Base-by-base conservation (phyloP, 2,797 vertebrate genomes). In the Sebastes minor region DNA sequence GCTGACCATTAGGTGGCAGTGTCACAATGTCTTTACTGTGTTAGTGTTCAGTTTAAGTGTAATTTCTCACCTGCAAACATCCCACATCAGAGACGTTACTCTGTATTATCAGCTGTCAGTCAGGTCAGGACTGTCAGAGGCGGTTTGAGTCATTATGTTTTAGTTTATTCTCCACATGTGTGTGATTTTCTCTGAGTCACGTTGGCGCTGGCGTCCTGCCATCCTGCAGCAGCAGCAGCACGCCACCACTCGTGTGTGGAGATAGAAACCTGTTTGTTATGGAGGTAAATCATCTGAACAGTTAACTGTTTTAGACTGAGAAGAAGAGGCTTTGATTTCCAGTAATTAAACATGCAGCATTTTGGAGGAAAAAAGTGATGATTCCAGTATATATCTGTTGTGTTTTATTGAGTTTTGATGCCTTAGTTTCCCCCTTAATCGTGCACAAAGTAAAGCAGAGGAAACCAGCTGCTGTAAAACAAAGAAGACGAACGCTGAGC, bases 1-100 rank as follows among this genome's bases (percentile, higher is more conserved):
- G 2, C 1, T 49, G 71, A 16, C 59, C 89, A 60, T 38, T 16
- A 75, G 75, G 75, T 8, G 82, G 52, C 52, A 53, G 52, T 22
- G 20, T 11, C 25, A 13, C 23, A 13, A 4, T 4, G 12, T 70
- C 16, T 23, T 49, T 18, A 23, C 22, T 33, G 18, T 30, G 28
- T 3, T 1, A 5, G 0, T 22, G 1, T 59, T 38, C 8, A 4
- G 8, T 42, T 52, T 20, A 9, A 28, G 20, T 22, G 65, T n/a
- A 3, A 23, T 2, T 1, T 5, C n/a, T 69, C 57, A 46, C 32
- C 22, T 69, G 11, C 28, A 13, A 7, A 42, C 22, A 12, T 1
- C 5, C 5, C 25, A 11, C 57, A 20, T 56, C 11, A 12, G 9
- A 71, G 2, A 38, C 8, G 1, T 64, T 2, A 4, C 23, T 46